These are phyloP conservation scores for Periphyllus acericola DNA, from an alignment of 2,888 invertebrate species.

Conservation along the genomic window DNA sequence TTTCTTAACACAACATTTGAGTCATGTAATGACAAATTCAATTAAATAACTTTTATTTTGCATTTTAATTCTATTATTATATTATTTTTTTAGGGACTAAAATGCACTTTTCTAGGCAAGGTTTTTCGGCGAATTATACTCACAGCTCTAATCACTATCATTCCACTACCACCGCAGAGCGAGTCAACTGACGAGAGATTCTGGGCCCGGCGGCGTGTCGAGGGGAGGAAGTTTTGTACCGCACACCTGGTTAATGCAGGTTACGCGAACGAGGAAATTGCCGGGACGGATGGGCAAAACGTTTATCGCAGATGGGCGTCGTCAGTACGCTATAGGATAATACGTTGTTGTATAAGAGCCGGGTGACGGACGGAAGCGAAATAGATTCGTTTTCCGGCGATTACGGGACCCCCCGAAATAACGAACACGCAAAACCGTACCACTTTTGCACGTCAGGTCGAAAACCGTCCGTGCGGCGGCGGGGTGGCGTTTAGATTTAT, in stretches of 20 bases:
- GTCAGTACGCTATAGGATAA: neutral
- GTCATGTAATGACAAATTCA: no score
- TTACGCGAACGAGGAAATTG: neutral
- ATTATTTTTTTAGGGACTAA: no score
- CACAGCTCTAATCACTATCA: no score
- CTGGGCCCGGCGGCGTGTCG: neutral
- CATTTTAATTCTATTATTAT: no score
- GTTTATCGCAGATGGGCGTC: neutral
- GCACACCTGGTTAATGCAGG: neutral
- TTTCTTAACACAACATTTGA: no score
- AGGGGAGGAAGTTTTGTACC: neutral
- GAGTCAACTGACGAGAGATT: neutral
- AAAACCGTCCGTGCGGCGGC: neutral
- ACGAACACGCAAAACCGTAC: slow-evolving; percentile 17
- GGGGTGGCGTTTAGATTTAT: slow-evolving; percentile 17
- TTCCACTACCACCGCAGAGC: no score
- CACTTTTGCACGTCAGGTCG: neutral
- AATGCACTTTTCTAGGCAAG: no score
- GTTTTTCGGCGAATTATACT: no score
- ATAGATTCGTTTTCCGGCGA: neutral
- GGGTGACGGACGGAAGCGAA: neutral
- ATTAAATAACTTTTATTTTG: no score
- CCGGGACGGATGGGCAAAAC: neutral
- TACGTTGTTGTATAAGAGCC: neutral
- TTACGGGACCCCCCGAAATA: neutral